A percentile compares a stretch with the other conserved stretches of the same genome.
phyloP scores from a whole-genome alignment of 2,888 invertebrate species.

The Pantelozetes paolii region DNA sequence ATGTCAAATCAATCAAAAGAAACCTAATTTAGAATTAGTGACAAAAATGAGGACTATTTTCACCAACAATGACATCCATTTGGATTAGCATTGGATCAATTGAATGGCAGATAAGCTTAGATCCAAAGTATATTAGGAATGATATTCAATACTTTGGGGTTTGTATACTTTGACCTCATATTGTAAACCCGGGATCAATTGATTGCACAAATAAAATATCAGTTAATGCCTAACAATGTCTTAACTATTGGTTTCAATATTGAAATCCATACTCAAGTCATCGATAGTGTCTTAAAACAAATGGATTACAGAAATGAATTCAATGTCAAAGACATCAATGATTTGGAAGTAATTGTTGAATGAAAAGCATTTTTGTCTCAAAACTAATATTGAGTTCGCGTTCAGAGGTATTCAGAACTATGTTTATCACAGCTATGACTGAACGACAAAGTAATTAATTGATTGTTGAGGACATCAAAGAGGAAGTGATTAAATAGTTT shows the following conservation, averaged over 20 bases:
- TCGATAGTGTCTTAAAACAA: background rate
- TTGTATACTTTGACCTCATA: no score
- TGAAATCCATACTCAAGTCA: no score
- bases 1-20: no score
- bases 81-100: background rate
- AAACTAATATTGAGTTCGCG: background rate
- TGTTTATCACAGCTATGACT: background rate
- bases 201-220: no score
- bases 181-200: no score
- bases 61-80: background rate
- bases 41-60: no score
- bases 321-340: background rate
- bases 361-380: background rate
- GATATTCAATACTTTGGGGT: no score
- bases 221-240: no score
- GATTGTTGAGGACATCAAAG: background rate
- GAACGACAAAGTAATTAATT: background rate
- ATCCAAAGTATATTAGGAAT: no score
- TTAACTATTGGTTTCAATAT: no score
- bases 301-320: background rate
- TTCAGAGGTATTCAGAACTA: background rate
- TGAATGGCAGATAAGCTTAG: background rate
- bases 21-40: no score
- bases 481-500: background rate
- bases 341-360: background rate